phyloP scores from a whole-genome alignment of 2,797 vertebrate genomes.

The Salarias fasciatus region DNA sequence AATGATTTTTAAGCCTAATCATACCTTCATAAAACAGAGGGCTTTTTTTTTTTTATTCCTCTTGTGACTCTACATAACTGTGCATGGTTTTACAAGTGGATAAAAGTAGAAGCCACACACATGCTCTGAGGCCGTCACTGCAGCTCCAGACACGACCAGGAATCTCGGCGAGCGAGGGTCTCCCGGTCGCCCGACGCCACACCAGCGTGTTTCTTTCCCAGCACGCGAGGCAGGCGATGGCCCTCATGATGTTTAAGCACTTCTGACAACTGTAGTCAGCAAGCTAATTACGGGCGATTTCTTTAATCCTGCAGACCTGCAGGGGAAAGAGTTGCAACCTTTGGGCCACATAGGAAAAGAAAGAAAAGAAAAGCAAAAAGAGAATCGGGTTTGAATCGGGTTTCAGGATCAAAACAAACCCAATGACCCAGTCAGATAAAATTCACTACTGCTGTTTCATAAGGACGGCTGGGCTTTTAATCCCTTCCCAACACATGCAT shows the following conservation, averaged over 20 bases:
- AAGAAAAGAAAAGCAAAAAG: conserved; percentile 10
- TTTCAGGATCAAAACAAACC: conserved; percentile 8
- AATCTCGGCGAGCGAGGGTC: conserved; percentile 23
- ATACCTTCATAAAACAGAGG: conserved; percentile 60
- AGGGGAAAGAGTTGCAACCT: conserved; percentile 7
- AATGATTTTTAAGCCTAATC: conserved; percentile 79
- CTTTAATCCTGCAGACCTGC: conserved; percentile 40
- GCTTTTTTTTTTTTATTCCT: neutral
- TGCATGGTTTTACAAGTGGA: conserved; percentile 22
- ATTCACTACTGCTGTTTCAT: conserved; percentile 11
- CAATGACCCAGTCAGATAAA: conserved; percentile 42
- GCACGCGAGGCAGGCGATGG: conserved; percentile 28
- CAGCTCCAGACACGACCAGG: conserved; percentile 21
- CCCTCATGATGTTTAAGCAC: neutral
- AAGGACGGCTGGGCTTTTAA: conserved; percentile 17
- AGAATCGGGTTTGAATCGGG: conserved; percentile 15
- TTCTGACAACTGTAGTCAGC: conserved; percentile 7
- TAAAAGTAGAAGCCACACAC: neutral
- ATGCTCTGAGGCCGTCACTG: neutral
- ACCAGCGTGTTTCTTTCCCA: conserved; percentile 14
- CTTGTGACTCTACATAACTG: conserved; percentile 43
- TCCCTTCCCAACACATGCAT: conserved; percentile 1
- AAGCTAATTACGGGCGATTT: conserved; percentile 46
- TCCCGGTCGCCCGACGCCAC: conserved; percentile 13
- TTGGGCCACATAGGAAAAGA: neutral